Base-by-base conservation (phyloP, 2,113 vertebrate genomes). In the Pogonocichla stellata region DNA sequence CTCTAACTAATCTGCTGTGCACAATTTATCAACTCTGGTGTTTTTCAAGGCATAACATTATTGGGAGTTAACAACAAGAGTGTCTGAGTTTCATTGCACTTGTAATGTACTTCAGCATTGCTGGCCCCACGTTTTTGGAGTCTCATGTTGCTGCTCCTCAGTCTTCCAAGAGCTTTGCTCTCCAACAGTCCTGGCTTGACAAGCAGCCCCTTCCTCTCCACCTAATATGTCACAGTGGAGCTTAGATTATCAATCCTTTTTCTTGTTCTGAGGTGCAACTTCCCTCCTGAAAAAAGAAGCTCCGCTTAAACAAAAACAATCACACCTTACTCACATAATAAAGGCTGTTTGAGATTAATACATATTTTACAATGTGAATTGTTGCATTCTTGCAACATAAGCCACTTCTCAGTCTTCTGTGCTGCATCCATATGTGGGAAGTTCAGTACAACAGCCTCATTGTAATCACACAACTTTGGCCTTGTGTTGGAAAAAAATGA, bases 381-480 rank as follows among this genome's bases (percentile, higher is more conserved):
- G 69, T 51, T 95, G 91, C 73, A 95, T 97, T 96, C 74, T 80
- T 92, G 86, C 87, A 89, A 88, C 71, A 82, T 80, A 94, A 94
- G 79, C 88, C 53, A 89, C 81, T 96, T 87, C 56, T 96, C 93
- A 47, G 75, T 71, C 67, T 95, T 97, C 92, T 90, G 75, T 71
- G 34, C 92, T 84, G 54, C 71, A 85, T 83, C 69, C 69, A 85
- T 91, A 95, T 96, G 78, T 96, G 92, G 96, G 96, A 97, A 92
- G 71, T 43, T 94, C 66, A 95, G 84, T 96, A 95, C 47, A 92
- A 94, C 72, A 86, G 87, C 72, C 91, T 89, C 94, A 91, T 96
- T 85, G 88, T 97, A 73, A 72, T 90, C 92, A 90, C 78, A 97
- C 88, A 97, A 80, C 86, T 96, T 97, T 92, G 92, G 95, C 90